Evolutionary conservation across 2,797 vertebrate genomes (phyloP).

Genomic region (Centropyge bicolor): DNA sequence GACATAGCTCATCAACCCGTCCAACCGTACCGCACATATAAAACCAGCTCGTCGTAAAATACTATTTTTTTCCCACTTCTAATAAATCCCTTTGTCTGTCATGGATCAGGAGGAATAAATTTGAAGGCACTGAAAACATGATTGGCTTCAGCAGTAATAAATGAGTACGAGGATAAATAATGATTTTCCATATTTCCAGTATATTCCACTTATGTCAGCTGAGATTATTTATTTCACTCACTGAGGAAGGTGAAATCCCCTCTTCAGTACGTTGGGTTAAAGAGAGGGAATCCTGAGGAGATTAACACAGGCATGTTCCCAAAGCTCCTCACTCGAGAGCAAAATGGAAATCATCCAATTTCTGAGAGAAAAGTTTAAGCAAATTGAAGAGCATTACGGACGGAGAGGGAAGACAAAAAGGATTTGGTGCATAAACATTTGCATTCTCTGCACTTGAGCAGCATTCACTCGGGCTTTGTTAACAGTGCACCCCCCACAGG

Average conservation of each 20-base stretch:
- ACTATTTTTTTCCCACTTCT: neutral
- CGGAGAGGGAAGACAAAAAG: constrained; percentile 48
- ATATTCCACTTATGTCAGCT: constrained; percentile 51
- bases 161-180: constrained; percentile 56
- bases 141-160: constrained; percentile 56
- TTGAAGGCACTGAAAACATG: constrained; percentile 33
- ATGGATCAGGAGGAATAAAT: constrained; percentile 39
- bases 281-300: constrained; percentile 63
- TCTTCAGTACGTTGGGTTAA: constrained; percentile 51
- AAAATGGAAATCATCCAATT: constrained; percentile 77
- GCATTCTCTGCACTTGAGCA: constrained; percentile 59
- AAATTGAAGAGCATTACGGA: constrained; percentile 61
- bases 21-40: neutral
- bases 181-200: constrained; percentile 43
- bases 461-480: constrained; percentile 61
- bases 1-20: constrained; percentile 24
- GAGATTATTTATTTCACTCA: constrained; percentile 48
- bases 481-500: constrained; percentile 44
- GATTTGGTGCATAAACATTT: constrained; percentile 70
- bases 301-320: constrained; percentile 66
- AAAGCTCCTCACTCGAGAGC: constrained; percentile 56
- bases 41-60: constrained; percentile 28
- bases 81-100: constrained; percentile 45
- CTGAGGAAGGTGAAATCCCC: constrained; percentile 43
- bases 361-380: constrained; percentile 70